A percentile compares a stretch with the other conserved stretches of the same genome.
Evolutionary conservation across 1,140 invertebrate genomes (phyloP).

Genomic region (Pissodes strobi): DNA sequence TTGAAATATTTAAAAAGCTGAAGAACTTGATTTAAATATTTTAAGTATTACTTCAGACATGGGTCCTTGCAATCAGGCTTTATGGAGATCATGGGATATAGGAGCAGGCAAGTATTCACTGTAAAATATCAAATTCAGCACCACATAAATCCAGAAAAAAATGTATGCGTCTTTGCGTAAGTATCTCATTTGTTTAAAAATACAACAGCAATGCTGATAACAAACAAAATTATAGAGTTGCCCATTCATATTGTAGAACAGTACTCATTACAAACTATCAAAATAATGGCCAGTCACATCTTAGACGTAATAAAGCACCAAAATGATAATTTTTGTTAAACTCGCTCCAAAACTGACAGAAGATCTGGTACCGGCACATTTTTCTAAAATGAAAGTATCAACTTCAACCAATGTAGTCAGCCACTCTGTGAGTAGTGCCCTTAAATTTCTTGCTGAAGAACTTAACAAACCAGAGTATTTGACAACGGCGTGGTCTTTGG

Average conservation of each 20-base stretch:
- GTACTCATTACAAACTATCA: background rate
- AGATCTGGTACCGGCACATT: background rate
- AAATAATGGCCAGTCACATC: constrained; percentile 7
- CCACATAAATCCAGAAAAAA: no score
- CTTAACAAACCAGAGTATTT: constrained; percentile 21
- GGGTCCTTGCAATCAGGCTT: no score
- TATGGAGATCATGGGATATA: no score
- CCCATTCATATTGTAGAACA: constrained; percentile 11
- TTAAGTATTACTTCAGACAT: no score
- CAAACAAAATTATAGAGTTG: constrained; percentile 18
- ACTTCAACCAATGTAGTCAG: constrained; percentile 31
- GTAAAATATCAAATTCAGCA: no score
- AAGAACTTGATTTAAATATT: no score
- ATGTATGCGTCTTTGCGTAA: no score
- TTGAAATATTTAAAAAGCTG: no score
- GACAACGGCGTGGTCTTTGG: constrained; percentile 30
- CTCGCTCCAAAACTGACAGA: constrained; percentile 37
- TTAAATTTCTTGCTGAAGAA: constrained; percentile 21
- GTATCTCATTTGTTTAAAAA: constrained; percentile 22
- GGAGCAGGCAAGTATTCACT: no score
- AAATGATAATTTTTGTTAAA: constrained; percentile 18
- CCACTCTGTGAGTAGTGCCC: constrained; percentile 26
- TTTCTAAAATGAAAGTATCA: background rate
- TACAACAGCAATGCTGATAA: constrained; percentile 18
- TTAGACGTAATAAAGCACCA: constrained; percentile 10